Evolutionary conservation across 2,113 vertebrate species (phyloP), one percentile per base, ranked within the genome.

Genomic region (Propithecus coquereli): DNA sequence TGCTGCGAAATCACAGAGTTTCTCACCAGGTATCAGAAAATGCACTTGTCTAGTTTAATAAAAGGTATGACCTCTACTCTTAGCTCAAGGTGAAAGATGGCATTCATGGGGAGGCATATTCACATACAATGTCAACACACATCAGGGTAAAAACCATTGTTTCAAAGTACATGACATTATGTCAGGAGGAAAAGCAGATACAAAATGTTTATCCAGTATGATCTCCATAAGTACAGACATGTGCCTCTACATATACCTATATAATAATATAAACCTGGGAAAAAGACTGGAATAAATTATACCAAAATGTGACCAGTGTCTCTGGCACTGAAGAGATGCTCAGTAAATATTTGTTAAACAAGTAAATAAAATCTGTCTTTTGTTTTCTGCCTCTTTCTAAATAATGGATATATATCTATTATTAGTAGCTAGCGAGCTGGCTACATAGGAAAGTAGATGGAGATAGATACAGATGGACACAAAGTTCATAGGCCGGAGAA

Each of bases 1-100:
- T 95, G 43, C 65, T 70, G 91, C 92, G 89, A 95, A 96, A 91
- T 90, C 77, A 89, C 87, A 91, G 87, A 57, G 57, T 77, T 97
- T 97, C 96, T 89, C 94, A 96, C 83, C 37, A 27, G 74, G 13
- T 61, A 18, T 84, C 94, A 65, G 59, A 93, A 68, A 86, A 63
- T 59, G 80, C 91, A 87, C 59, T 88, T 86, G 87, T 81, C 91
- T 82, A 84, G 61, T 82, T 95, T 93, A 95, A 93, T 88, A 87
- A 95, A 87, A 76, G 81, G 40, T 61, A 54, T n/a, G 37, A 43
- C n/a, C 54, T 96, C 93, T 77, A 18, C 68, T 66, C 71, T 63
- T 81, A 37, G 54, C 81, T 74, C 25, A 73, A 93, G 76, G 85
- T 90, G 68, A 91, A 93, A 70, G 88, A 70, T 37, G 50, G 77